Conservation (phyloP, 2,113 vertebrate species). For the Eudorcas thomsonii region DNA sequence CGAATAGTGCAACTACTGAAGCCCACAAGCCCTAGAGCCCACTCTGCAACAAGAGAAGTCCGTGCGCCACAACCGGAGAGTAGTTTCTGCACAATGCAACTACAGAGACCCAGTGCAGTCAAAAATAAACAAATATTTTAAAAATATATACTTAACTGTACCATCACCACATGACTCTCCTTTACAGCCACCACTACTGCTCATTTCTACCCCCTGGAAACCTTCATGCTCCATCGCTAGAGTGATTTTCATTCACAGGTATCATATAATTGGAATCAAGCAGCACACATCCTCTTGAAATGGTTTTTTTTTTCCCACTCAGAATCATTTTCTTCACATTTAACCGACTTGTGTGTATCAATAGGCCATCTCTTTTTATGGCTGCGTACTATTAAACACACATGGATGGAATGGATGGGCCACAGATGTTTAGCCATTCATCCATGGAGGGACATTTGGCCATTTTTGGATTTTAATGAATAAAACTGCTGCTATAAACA, state of each 20-base stretch:
- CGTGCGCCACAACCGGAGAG: fast-evolving
- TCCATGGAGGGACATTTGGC: background rate
- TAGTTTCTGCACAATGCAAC: fast-evolving
- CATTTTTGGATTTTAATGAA: background rate
- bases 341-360: background rate
- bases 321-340: background rate
- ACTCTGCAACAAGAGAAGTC: background rate
- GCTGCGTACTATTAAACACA: background rate
- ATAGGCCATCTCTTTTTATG: background rate
- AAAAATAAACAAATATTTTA: background rate
- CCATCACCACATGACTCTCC: background rate
- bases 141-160: background rate
- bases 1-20: background rate
- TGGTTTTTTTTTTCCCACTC: background rate
- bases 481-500: background rate
- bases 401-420: background rate
- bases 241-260: background rate
- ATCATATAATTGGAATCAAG: background rate
- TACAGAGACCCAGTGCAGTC: background rate
- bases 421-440: background rate
- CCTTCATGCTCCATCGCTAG: background rate
- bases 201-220: background rate
- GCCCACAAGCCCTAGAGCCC: background rate
- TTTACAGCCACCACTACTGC: background rate
- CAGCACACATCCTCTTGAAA: background rate